Conservation (phyloP, 2,888 invertebrate species). For the Stenichneumon culpator region DNA sequence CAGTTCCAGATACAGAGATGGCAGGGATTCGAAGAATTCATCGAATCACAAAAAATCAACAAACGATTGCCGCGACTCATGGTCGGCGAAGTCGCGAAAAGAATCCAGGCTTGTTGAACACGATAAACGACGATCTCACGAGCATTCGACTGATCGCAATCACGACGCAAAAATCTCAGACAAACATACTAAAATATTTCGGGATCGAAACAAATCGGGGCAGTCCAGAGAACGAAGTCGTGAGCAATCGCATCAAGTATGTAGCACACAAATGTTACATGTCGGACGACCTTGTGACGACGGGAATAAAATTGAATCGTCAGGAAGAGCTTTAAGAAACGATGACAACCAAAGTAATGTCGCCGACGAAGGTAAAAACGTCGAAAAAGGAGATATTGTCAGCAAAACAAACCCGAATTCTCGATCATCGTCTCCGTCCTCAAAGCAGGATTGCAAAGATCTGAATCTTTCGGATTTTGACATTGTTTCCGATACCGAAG, state of each 20-base stretch:
- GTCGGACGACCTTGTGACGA: constrained; percentile 52
- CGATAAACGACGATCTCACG: constrained; percentile 23
- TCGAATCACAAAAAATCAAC: constrained; percentile 62
- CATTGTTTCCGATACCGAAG: constrained; percentile 79
- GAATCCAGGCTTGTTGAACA: constrained; percentile 61
- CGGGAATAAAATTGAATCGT: constrained; percentile 24
- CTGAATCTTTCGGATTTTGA: constrained; percentile 80
- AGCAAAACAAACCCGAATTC: constrained; percentile 63
- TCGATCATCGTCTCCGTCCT: not conserved
- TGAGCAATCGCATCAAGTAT: constrained; percentile 71
- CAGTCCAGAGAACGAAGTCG: constrained; percentile 73
- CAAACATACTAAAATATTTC: constrained; percentile 70
- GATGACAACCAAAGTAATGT: constrained; percentile 43
- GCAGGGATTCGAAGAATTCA: constrained; percentile 53
- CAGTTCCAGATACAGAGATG: constrained; percentile 68
- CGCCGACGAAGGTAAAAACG: constrained; percentile 34
- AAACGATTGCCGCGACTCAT: constrained; percentile 64
- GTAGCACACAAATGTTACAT: constrained; percentile 66
- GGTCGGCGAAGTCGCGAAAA: constrained; percentile 62
- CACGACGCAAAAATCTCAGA: constrained; percentile 72
- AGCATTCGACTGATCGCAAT: constrained; percentile 68
- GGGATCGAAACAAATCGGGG: constrained; percentile 70
- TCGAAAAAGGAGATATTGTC: constrained; percentile 57
- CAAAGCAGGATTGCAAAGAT: constrained; percentile 75
- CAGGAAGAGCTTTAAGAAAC: constrained; percentile 47